Evolutionary conservation across 2,888 invertebrate species (phyloP).

Genomic region (Stenchaetothrips biformis): DNA sequence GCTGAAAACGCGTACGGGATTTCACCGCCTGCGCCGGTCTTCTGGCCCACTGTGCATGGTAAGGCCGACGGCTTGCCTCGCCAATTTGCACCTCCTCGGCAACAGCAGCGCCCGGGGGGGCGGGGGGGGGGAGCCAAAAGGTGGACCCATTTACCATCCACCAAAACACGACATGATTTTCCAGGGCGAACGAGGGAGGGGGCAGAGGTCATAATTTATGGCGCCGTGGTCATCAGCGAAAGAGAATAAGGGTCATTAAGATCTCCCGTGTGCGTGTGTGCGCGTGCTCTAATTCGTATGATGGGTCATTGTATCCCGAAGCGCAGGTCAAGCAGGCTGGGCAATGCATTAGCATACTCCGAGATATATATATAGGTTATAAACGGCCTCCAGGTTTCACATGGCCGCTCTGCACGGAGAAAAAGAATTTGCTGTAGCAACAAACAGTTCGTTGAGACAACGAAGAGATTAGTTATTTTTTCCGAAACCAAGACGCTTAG

Average conservation of each 20-base stretch:
- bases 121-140: background rate
- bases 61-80: background rate
- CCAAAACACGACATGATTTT: conserved; percentile 2
- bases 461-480: no score
- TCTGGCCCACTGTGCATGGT: no score
- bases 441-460: no score
- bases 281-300: conserved; percentile 6
- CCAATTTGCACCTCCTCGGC: conserved; percentile 8
- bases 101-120: background rate
- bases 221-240: conserved; percentile 3
- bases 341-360: background rate
- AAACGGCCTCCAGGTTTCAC: background rate
- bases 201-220: background rate
- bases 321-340: background rate
- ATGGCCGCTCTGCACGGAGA: background rate
- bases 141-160: background rate
- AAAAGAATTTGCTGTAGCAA: no score
- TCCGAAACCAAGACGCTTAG: no score
- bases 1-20: no score
- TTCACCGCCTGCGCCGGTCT: no score
- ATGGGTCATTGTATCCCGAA: conserved; percentile 16
- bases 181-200: background rate
- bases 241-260: background rate
- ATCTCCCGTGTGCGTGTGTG: background rate
- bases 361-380: conserved; percentile 13